Base-by-base conservation (phyloP, 2,113 vertebrate genomes). In the Prochilodus magdalenae region DNA sequence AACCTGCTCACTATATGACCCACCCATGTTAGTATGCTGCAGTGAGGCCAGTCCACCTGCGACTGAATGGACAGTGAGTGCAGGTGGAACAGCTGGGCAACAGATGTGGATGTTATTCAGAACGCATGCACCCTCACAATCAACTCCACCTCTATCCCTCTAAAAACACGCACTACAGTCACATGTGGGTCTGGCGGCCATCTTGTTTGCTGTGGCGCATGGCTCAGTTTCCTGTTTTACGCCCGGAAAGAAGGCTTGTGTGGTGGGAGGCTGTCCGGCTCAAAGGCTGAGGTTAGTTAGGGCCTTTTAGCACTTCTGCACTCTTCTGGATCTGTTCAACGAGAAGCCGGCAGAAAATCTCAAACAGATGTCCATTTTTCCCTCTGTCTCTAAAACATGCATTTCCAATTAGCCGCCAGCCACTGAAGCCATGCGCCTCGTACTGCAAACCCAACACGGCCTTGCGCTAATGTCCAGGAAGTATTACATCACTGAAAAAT, bases 381-480 rank as follows among this genome's bases (percentile, higher is more conserved):
- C 51, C 5, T 24, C 29, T 60, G 81, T 75, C 77, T 60, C n/a
- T 85, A 47, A 87, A 87, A 85, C 87, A 87, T 87, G 82, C 86
- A 85, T 84, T 87, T 88, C 78, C 87, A 85, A 88, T 88, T 87
- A 87, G 81, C 81, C 80, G 71, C 69, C 83, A 74, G 71, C 72
- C 75, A 81, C 67, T 72, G 75, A 77, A 80, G 83, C 85, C 12
- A 65, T 73, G 74, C 69, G 81, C 77, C 33, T 73, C 36, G 1
- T 22, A 27, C 30, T 76, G 73, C 49, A 75, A 83, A 80, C 69
- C 63, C 81, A 83, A 77, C 76, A 63, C 77, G 26, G 80, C 57
- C 72, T 79, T 49, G 69, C 53, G 81, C 81, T 82, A 86, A 84
- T 82, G 79, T 81, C 79, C 81, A 85, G 85, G 85, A 88, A 86